Conservation (phyloP, 1,140 invertebrate genomes). For the Diorhabda sublineata region DNA sequence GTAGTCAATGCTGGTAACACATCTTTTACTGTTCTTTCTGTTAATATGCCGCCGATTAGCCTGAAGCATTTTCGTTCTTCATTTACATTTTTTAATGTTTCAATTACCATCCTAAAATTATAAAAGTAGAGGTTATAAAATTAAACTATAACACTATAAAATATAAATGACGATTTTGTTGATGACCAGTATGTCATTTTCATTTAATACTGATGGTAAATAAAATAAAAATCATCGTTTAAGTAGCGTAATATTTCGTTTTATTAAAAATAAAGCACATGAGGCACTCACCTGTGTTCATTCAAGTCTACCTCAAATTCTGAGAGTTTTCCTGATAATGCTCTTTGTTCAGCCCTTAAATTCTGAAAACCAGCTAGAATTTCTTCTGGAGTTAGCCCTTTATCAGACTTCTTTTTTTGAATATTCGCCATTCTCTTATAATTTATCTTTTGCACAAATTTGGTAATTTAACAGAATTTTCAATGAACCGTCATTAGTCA, state of each 20-base stretch:
- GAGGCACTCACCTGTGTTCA: conserved; percentile 82
- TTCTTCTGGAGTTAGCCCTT: conserved; percentile 64
- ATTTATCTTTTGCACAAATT: background rate
- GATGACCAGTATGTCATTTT: too few relatives aligned
- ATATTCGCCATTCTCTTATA: conserved; percentile 47
- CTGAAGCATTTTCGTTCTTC: conserved; percentile 85
- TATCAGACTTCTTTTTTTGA: conserved; percentile 47
- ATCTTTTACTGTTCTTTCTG: conserved; percentile 88
- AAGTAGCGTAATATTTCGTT: too few relatives aligned
- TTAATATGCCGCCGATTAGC: conserved; percentile 89
- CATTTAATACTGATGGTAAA: too few relatives aligned
- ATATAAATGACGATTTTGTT: too few relatives aligned
- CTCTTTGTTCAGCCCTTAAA: conserved; percentile 81
- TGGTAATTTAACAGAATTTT: background rate
- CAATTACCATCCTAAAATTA: conserved; percentile 83
- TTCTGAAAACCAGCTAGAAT: conserved; percentile 82
- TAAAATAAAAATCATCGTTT: too few relatives aligned
- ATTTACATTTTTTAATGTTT: conserved; percentile 84
- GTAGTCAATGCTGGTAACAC: conserved; percentile 78
- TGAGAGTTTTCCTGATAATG: conserved; percentile 77
- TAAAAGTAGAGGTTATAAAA: too few relatives aligned
- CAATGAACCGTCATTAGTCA: background rate
- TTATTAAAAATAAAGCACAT: conserved; percentile 16
- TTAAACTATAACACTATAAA: too few relatives aligned
- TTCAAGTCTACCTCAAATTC: conserved; percentile 91